Evolutionary conservation across 2,113 vertebrate genomes (phyloP).

Genomic region (Phyllopteryx taeniolatus): DNA sequence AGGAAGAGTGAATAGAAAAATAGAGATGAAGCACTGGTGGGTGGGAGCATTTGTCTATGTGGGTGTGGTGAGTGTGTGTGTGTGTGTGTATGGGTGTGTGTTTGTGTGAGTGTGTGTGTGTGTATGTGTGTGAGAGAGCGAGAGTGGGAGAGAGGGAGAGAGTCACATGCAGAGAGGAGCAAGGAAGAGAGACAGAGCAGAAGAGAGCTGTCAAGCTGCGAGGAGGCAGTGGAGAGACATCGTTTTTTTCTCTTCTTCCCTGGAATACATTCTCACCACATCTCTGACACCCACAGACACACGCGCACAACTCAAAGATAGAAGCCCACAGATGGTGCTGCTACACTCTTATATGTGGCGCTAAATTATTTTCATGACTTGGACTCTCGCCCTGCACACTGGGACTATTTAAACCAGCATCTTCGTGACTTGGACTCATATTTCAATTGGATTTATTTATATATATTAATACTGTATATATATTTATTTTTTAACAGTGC

Average conservation of each 20-base stretch:
- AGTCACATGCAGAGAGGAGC: slow-evolving; percentile 51
- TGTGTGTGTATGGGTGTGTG: slow-evolving; percentile 9
- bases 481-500: slow-evolving; percentile 6
- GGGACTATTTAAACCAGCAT: slow-evolving; percentile 38
- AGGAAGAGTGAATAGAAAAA: not conserved
- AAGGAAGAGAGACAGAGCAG: slow-evolving; percentile 50
- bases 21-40: not conserved
- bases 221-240: slow-evolving; percentile 48
- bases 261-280: slow-evolving; percentile 41
- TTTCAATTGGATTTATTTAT: slow-evolving; percentile 9
- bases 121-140: slow-evolving; percentile 14
- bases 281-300: slow-evolving; percentile 33
- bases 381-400: slow-evolving; percentile 28
- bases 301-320: slow-evolving; percentile 12
- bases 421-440: slow-evolving; percentile 22
- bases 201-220: slow-evolving; percentile 62
- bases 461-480: not conserved
- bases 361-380: slow-evolving; percentile 40
- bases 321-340: slow-evolving; percentile 30
- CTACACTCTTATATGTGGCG: slow-evolving; percentile 17
- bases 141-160: slow-evolving; percentile 31
- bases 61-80: not conserved
- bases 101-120: not conserved
- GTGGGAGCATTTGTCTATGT: not conserved
- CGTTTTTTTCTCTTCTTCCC: slow-evolving; percentile 47